Base-by-base conservation (phyloP, 2,888 invertebrate species). In the Sinopyrophorus schimmeli region DNA sequence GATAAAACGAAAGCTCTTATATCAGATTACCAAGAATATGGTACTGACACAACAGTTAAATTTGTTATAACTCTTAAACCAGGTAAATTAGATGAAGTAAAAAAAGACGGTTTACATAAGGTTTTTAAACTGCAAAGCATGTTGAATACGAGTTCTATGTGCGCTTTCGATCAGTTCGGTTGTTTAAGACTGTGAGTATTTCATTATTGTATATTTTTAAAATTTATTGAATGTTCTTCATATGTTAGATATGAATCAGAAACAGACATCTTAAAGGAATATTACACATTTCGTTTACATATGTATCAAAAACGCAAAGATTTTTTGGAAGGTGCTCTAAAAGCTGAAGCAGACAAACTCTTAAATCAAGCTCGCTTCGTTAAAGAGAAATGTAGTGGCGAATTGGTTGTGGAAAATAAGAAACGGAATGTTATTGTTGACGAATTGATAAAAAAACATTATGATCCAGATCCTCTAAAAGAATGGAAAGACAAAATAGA, bases 311-410 rank as follows among this genome's bases (percentile, higher is more conserved):
- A 88, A 49, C 83, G 99, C 28, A 97, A 97, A 72, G 86, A 86
- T 6, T 97, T 88, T 70, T 70, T 98, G 37, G 87, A 92, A 56
- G 97, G 97, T 0, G 87, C 91, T 72, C 70, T 99, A 41, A 82
- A 89, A 53, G 97, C 98, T 0, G 96, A 98, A 68, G 86, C 92
- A 0, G 80, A 83, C 27, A 91, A 89, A 67, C 77, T 99, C 1
- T 83, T 87, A 37, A 95, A 97, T 74, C 94, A 97, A 70, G 95
- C 94, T 0, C 78, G 93, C 42, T 99, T 99, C 73, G 98, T 99
- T 49, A 68, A 92, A 43, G 97, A 98, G 73, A 99, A 99, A 73
- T 98, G 98, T 66, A 92, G 92, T 62, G 89, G 88, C 27, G 85
- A 83, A 16, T 73, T 93, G 3, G 80, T 84, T 0, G 84, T 93